Evolutionary conservation across 2,888 invertebrate species (phyloP).

Genomic region (Philaethria dido): DNA sequence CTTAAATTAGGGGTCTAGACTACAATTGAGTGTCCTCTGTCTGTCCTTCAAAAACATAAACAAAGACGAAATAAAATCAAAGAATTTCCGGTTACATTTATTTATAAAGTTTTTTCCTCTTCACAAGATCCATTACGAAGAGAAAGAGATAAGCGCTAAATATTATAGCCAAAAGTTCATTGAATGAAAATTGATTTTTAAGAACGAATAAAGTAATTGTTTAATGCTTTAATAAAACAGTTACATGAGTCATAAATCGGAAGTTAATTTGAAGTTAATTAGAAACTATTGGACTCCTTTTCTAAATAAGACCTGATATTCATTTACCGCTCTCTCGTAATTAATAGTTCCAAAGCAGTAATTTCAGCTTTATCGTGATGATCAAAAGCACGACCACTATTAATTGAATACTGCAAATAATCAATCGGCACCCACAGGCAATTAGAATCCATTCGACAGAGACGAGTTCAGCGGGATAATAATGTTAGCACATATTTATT

Average conservation of each 20-base stretch:
- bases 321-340: constrained; percentile 41
- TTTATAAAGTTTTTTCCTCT: no score
- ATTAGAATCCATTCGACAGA: constrained; percentile 63
- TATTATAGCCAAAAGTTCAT: no score
- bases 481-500: constrained; percentile 70
- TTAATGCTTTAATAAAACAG: background rate
- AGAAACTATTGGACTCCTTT: constrained; percentile 35
- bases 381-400: constrained; percentile 67
- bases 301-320: constrained; percentile 40
- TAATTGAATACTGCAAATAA: constrained; percentile 75
- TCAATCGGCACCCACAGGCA: constrained; percentile 68
- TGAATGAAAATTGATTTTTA: background rate
- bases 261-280: constrained; percentile 41
- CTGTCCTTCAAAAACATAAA: constrained; percentile 70
- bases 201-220: background rate
- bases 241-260: constrained; percentile 37
- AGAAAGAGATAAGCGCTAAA: no score
- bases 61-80: constrained; percentile 61
- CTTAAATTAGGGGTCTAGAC: constrained; percentile 57
- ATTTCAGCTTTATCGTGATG: constrained; percentile 50
- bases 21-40: constrained; percentile 60
- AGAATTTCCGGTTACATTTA: constrained; percentile 65
- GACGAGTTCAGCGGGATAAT: constrained; percentile 59
- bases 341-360: constrained; percentile 40
- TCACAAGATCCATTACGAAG: no score